Evolutionary conservation across 1,140 invertebrate species (phyloP), one percentile per base, ranked within the genome.

Genomic region (Temnothorax curvispinosus): DNA sequence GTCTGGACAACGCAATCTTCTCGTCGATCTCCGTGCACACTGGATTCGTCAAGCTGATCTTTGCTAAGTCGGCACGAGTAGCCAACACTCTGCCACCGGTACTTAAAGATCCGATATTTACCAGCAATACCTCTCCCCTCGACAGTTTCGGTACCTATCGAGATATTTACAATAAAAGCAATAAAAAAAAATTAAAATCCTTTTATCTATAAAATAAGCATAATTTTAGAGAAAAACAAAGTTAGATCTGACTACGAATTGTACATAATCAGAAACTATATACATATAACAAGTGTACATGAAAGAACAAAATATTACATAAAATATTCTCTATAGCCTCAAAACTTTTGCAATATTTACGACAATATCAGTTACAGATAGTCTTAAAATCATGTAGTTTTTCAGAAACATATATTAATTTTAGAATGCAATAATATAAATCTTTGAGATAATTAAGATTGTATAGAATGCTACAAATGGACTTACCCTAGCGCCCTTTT

Each of bases 1-100:
- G 97, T 93, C 99, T 97, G 94, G 99, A 99, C 3, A 99, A 96
- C 11, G 99, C 99, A 93, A 99, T 99, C 94, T 99, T 99, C 94
- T 99, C 99, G 78, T 98, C 98, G 87, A 99, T 97, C 96, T 99
- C 99, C 41, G 99, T 99, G 94, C 99, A 99, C 0, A 99, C 99
- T 3, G 99, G 99, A 95, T 98, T 99, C 18, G 98, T 99, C 38
- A 99, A 96, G 58, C 98, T 97, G 85, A 99, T 99, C 95, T 99
- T 99, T 4, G 99, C 99, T 94, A 99, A 97, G 97, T 99, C 99
- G 91, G 97, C 98, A 94, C 98, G 99, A 0, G 99, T 99, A 38
- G 99, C 99, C 41, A 99, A 96, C 2, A 99, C 99, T 91, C 99
- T 96, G 5, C 99, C 99, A 65, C 99, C 99, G 35, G 99, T 99